A percentile compares a stretch with the other conserved stretches of the same genome.
Evolutionary conservation across 2,888 invertebrate genomes (phyloP).

Genomic region (Rosalia funebris): DNA sequence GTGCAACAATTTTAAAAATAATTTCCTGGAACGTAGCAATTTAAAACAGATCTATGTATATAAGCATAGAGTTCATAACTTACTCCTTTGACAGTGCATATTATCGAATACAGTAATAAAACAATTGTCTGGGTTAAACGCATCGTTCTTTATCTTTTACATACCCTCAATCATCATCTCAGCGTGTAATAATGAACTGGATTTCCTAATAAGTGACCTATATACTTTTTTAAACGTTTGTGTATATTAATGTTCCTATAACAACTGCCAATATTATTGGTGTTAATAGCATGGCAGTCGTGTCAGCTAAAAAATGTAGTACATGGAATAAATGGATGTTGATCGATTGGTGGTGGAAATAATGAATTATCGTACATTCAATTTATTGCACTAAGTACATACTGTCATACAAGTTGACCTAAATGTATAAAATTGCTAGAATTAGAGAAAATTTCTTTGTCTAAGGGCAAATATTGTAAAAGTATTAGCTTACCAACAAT

Average conservation of each 20-base stretch:
- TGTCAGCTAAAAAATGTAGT: background rate
- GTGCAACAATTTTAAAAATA: constrained; percentile 1
- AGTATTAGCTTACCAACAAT: too few species aligned
- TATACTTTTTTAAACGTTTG: constrained; percentile 5
- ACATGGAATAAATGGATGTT: background rate
- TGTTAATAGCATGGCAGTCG: background rate
- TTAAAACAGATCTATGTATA: too few species aligned
- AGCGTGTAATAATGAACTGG: background rate
- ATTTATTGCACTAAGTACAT: too few species aligned
- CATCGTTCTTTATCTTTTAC: background rate
- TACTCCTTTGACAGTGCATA: too few species aligned
- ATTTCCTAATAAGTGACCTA: constrained; percentile 2
- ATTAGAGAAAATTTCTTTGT: too few species aligned
- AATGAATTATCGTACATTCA: background rate
- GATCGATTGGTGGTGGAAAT: background rate
- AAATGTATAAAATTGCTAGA: too few species aligned
- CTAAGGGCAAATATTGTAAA: too few species aligned
- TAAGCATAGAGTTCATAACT: too few species aligned
- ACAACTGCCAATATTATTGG: constrained; percentile 13
- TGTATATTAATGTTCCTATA: constrained; percentile 18
- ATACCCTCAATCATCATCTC: background rate
- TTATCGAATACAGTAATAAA: background rate
- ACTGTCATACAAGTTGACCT: too few species aligned
- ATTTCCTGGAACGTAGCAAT: background rate
- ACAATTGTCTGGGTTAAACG: background rate